phyloP scores from a whole-genome alignment of 37 sponge, comb jelly and placozoan genomes.

The Mnemiopsis leidyi region DNA sequence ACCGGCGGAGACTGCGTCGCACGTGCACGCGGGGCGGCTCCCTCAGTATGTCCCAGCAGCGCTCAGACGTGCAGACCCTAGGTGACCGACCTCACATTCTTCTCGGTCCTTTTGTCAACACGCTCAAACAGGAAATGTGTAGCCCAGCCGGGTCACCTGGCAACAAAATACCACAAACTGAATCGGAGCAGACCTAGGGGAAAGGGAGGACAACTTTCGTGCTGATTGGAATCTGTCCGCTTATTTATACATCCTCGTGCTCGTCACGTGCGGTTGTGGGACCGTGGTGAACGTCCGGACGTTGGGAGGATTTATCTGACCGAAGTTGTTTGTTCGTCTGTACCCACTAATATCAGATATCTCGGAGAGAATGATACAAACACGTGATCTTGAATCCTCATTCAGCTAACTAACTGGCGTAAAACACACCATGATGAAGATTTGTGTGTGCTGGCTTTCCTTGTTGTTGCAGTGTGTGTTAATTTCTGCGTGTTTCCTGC shows the following conservation, averaged over 20 bases:
- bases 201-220: background rate
- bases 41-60: conserved; percentile 27
- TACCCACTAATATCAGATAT: background rate
- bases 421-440: too few species aligned
- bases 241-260: background rate
- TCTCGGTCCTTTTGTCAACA: background rate
- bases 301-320: background rate
- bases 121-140: conserved; percentile 43
- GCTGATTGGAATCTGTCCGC: background rate
- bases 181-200: conserved; percentile 4
- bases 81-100: background rate
- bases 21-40: conserved; percentile 58
- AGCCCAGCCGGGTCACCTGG: background rate
- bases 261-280: background rate
- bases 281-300: background rate
- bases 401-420: background rate
- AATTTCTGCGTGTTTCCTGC: background rate
- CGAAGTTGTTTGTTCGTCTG: background rate
- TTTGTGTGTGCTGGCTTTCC: background rate
- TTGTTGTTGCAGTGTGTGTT: background rate
- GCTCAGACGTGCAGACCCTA: background rate
- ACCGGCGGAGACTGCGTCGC: conserved; percentile 28
- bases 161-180: conserved; percentile 11
- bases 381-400: background rate
- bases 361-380: background rate